Conservation (phyloP, 2,113 vertebrate genomes). For the Rattus norvegicus region GRCr8 NC_086024.1:75599001-75599500, state of each 20-base stretch:
- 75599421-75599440: not conserved
- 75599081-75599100: not conserved
- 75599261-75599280: not conserved
- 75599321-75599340: not conserved
- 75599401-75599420: not conserved
- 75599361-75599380: not conserved
- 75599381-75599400: not conserved
- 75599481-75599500: conserved; percentile 10
- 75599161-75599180: not conserved
- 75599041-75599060: not conserved
- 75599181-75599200: not conserved
- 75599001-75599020: not conserved
- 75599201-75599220: conserved; percentile 30
- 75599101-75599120: not conserved
- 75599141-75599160: not conserved
- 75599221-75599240: conserved; percentile 21
- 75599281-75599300: conserved; percentile 3
- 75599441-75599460: not conserved
- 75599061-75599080: not conserved
- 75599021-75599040: not conserved
- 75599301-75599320: not conserved
- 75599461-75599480: not conserved
- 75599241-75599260: not conserved
- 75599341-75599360: not conserved
- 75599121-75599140: conserved; percentile 20